Base-by-base conservation (phyloP, 1,140 invertebrate genomes). In the Capitella teleta region DNA sequence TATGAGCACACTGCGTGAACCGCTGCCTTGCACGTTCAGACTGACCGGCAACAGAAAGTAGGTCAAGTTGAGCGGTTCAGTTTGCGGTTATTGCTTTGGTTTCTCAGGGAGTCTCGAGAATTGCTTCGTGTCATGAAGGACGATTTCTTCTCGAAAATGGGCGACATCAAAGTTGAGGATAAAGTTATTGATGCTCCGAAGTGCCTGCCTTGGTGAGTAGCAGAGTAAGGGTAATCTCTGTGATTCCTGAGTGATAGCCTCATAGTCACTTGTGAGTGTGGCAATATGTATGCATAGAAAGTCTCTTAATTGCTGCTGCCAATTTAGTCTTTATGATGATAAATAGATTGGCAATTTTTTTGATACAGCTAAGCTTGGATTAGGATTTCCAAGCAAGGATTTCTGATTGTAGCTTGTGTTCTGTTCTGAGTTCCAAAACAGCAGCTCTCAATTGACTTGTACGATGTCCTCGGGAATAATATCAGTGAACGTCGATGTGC, bases 11-110 rank as follows among this genome's bases (percentile, higher is more conserved):
- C 77, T 97, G 53, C 80, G 80, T 61, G 77, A 82, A 53, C 83
- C 86, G 64, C 71, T 98, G 8, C 92, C 92, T 1, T 83, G 87
- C 14, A 85, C 90, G 37, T 97, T 98, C 74, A 77, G 93, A 36
- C 88, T 97, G 49, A 94, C 90, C 2, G 76, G 75, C 10, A 87
- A 82, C 18, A 83, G 84, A 25, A 28, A 14, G 12, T 42, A 37
- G 12, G 26, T 14, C 12, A 10, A 38, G 12, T 12, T 10, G 23
- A 47, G 8, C 32, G 10, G 26, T 24, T 30, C 37, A 46, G 43
- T 25, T 46, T 41, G 1, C 28, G 51, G 4, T 47, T 53, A 45
- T 40, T 37, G n/a, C 50, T 41, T 28, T 44, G 19, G 30, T 50
- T 42, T 60, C 63, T 44, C 47, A 73, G 72, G 3, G 68, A 76